Evolutionary conservation across 30 jellyfish, hydroid and myxozoan genomes (phyloP), one percentile per base, ranked within the genome.

Genomic region (Aurelia aurita complex sp. Pacific): DNA sequence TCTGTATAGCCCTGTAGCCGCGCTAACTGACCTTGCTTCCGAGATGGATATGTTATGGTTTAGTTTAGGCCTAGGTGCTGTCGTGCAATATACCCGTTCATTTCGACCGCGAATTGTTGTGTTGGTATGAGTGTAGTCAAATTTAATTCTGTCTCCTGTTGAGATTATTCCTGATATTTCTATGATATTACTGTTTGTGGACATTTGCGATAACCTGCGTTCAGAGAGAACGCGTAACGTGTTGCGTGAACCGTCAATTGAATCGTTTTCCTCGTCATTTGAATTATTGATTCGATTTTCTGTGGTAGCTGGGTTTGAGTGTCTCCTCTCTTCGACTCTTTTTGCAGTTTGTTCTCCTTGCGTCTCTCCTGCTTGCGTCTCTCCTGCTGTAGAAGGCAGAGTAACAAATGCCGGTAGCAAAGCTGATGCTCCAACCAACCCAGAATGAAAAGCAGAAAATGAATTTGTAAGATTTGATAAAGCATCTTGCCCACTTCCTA

Each of bases 1-100:
- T 53, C 99, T 68, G 90, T 95, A 95, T 3, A 95, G 72, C 12
- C 99, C 99, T 2, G 99, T 89, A 13, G 99, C 91, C 7, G 96
- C 90, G 60, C 82, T 76, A 15, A 95, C 97, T 5, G 86, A 52
- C 60, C 82, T 70, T 19, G 92, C 59, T 63, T 95, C 99, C 23
- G 99, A 95, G 34, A 95, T 87, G 6, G 99, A 81, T 66, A 62
- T 64, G 36, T 86, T 68, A 67, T 69, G 82, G 10, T 52, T 55
- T 3, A 95, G 85, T 16, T 59, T 76, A 12, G 99, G 99, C 73
- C 85, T 73, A 32, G 99, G 99, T 46, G 97, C 97, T 59, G 82
- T 81, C 1, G 99, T 95, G 80, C 92, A 87, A 55, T 90, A 86
- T 11, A 95, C 94, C 9, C 59, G 86, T 53, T 87, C 77, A 13